Evolutionary conservation across 2,888 invertebrate genomes (phyloP).

Genomic region (Oxycera nigricornis): DNA sequence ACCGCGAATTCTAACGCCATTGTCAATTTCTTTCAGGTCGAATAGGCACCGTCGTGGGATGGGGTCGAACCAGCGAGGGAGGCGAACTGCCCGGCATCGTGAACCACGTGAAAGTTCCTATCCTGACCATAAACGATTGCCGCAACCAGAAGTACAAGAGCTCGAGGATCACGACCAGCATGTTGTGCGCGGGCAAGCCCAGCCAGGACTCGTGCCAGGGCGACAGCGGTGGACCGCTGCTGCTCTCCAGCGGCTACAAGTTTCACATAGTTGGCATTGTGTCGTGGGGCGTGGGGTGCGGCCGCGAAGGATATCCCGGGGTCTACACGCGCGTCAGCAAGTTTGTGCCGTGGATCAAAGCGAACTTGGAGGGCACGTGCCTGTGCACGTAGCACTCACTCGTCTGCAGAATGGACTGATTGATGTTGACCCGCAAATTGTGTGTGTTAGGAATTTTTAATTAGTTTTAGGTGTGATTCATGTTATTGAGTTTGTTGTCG

Average conservation of each 20-base stretch:
- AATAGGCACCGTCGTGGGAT: slow-evolving; percentile 80
- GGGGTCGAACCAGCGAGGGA: slow-evolving; percentile 85
- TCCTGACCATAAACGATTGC: slow-evolving; percentile 79
- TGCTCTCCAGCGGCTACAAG: slow-evolving; percentile 77
- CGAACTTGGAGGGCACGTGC: slow-evolving; percentile 78
- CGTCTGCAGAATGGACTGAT: neutral
- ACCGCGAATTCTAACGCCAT: no score
- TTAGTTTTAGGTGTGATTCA: slow-evolving; percentile 5
- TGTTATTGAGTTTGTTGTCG: neutral
- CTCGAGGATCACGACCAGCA: slow-evolving; percentile 80
- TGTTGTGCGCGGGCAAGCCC: slow-evolving; percentile 85
- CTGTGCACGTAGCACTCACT: slow-evolving; percentile 64
- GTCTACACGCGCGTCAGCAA: slow-evolving; percentile 64
- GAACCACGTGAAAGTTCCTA: slow-evolving; percentile 85
- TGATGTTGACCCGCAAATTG: no score
- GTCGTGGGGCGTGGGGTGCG: slow-evolving; percentile 79
- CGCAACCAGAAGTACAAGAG: slow-evolving; percentile 84
- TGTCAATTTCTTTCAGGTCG: slow-evolving; percentile 54
- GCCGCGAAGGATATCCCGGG: slow-evolving; percentile 64
- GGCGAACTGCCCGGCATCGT: slow-evolving; percentile 80
- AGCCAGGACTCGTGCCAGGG: slow-evolving; percentile 88
- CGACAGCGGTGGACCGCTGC: slow-evolving; percentile 84
- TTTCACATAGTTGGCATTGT: slow-evolving; percentile 85
- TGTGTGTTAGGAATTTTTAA: slow-evolving; percentile 20
- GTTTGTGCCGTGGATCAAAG: slow-evolving; percentile 73